These are phyloP conservation scores for Ginglymostoma cirratum DNA, from an alignment of 2,113 vertebrate genomes.

Conservation along the genomic window DNA sequence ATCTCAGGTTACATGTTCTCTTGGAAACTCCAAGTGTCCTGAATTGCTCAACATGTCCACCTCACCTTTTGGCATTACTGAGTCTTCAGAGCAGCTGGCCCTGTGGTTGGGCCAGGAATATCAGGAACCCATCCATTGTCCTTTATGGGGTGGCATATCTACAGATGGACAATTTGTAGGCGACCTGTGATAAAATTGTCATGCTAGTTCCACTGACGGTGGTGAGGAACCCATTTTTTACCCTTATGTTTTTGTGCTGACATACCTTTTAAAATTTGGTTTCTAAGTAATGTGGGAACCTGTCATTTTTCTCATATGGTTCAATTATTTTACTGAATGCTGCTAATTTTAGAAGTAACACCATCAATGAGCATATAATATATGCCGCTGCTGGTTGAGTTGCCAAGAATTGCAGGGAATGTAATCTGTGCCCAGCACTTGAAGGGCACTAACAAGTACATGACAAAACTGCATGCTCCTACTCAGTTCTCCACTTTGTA, in stretches of 20 bases:
- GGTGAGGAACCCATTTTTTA: no score
- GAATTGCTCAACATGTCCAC: neutral
- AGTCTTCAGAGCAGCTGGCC: no score
- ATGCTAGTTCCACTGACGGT: no score
- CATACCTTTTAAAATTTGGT: neutral
- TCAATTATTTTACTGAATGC: neutral
- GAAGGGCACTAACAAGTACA: neutral
- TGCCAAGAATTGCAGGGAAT: neutral
- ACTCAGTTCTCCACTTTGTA: neutral
- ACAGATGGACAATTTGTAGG: no score
- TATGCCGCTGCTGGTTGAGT: neutral
- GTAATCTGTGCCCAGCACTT: neutral
- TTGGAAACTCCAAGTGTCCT: neutral
- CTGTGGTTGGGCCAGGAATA: no score
- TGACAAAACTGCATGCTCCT: neutral
- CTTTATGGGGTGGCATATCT: no score
- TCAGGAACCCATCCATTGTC: no score
- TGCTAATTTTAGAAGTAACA: neutral
- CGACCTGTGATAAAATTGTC: no score
- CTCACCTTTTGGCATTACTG: neutral
- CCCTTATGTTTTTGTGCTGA: no score
- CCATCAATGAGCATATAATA: neutral
- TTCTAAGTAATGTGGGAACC: neutral
- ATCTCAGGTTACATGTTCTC: neutral
- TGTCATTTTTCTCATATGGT: neutral